Base-by-base conservation (phyloP, 53 echinoderm and acorn worm genomes). In the Apostichopus leukothele region DNA sequence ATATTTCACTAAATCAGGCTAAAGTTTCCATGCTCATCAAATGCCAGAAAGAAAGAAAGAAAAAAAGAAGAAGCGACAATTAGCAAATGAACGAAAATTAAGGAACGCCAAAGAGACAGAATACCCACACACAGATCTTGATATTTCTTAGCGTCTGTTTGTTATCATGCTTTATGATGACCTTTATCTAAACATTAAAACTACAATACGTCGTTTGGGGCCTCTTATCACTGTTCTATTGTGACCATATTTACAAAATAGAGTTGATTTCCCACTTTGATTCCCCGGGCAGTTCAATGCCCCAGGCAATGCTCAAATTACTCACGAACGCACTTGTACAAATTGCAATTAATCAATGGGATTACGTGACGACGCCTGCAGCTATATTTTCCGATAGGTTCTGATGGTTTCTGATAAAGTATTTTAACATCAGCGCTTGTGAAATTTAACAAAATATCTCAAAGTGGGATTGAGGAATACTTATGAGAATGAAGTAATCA, bases 321-420 rank as follows among this genome's bases (percentile, higher is more conserved):
- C 88, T 73, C 88, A 74, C 74, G 73, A 52, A 75, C 75, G 88
- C 88, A 87, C 74, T 87, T 87, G 88, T 87, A 87, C 88, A 87
- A 87, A 87, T 87, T 87, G 88, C 88, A 75, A 87, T 87, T 87
- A 87, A 87, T 87, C 88, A 87, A 87, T 75, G 75, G 59, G 57
- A 87, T 87, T 87, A 87, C 53, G 75, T 50, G 74, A 54, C 52
- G 88, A 75, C 88, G 88, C 88, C 88, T 74, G 19, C 18, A 75
- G 88, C 52, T 51, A 87, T 87, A 75, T 87, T 53, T 75, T 19
- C 51, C 16, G 71, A 71, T 63, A 86, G 67, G 67, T 14, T 27
- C 20, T 23, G 88, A 55, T 75, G 55, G 73, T 53, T 53, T 6
- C 23, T 75, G 88, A 87, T 87, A 87, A 87, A 87, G 75, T 23